A percentile compares a stretch with the other conserved stretches of the same genome.
These are phyloP conservation scores for Alethe castanea DNA, from an alignment of 2,113 vertebrate genomes.

Conservation along the genomic window DNA sequence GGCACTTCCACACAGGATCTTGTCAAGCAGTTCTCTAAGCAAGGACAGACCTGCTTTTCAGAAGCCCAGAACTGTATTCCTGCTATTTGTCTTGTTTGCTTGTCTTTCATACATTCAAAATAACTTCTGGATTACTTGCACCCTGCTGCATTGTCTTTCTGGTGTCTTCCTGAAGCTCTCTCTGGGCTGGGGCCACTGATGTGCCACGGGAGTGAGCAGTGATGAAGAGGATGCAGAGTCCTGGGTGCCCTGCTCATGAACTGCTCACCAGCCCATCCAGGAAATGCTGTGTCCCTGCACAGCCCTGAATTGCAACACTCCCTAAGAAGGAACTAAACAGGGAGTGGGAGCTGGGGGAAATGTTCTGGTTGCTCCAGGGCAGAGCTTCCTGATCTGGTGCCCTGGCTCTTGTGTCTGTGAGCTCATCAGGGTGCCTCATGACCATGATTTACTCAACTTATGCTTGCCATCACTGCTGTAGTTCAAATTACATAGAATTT, in stretches of 20 bases:
- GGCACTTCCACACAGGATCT: not conserved
- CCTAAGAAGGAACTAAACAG: not conserved
- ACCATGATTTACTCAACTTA: not conserved
- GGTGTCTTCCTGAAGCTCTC: not conserved
- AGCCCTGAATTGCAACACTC: not conserved
- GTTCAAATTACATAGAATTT: not conserved
- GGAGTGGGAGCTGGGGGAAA: not conserved
- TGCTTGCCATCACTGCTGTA: not conserved
- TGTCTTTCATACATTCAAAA: not conserved
- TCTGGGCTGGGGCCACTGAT: not conserved
- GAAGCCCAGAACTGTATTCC: not conserved
- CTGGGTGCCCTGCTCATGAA: not conserved
- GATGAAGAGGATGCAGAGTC: not conserved
- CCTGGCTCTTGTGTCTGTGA: fast-evolving
- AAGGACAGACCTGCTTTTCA: not conserved
- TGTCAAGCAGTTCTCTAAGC: not conserved
- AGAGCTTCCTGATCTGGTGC: not conserved
- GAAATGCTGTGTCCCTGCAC: not conserved
- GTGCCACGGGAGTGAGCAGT: not conserved
- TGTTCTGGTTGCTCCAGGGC: not conserved
- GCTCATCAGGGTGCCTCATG: not conserved
- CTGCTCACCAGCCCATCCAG: not conserved
- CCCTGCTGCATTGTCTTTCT: not conserved
- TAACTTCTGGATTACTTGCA: not conserved
- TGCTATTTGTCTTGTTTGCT: not conserved